These are phyloP conservation scores for Mormyrus proboscirostris DNA, from an alignment of 2,797 vertebrate genomes.

Conservation along the genomic window DNA sequence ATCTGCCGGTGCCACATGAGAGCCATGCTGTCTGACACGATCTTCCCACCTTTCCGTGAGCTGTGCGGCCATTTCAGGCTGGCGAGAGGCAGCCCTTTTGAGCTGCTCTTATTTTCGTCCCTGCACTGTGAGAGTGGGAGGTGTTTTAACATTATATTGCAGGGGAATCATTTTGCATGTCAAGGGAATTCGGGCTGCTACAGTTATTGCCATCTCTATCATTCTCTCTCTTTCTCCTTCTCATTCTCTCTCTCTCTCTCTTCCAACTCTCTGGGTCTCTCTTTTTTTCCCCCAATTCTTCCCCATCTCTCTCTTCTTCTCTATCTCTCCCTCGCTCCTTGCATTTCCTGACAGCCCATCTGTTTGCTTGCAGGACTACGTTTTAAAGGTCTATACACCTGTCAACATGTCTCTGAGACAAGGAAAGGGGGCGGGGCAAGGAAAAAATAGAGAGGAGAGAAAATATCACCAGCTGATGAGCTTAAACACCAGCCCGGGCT, in stretches of 20 bases:
- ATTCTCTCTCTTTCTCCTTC: neutral
- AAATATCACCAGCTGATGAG: conserved; percentile 62
- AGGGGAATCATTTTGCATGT: conserved; percentile 26
- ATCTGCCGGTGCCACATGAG: conserved; percentile 27
- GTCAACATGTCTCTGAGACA: conserved; percentile 60
- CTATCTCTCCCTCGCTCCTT: conserved; percentile 7
- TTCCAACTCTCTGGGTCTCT: conserved; percentile 37
- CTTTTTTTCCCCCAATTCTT: conserved; percentile 27
- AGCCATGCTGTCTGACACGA: conserved; percentile 11
- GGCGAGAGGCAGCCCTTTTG: conserved; percentile 6
- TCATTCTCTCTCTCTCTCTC: neutral
- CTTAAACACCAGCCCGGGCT: conserved; percentile 55
- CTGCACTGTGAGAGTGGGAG: conserved; percentile 26
- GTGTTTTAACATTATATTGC: conserved; percentile 25
- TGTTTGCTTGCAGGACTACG: conserved; percentile 57
- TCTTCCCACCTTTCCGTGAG: conserved; percentile 20
- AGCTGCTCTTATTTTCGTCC: conserved; percentile 28
- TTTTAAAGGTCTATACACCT: conserved; percentile 62
- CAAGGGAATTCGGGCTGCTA: neutral
- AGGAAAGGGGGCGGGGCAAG: conserved; percentile 22
- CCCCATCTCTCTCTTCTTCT: neutral
- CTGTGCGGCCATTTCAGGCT: conserved; percentile 26
- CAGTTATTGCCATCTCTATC: neutral
- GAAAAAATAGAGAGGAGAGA: conserved; percentile 33
- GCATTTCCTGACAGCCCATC: conserved; percentile 58